phyloP scores from a whole-genome alignment of 2,113 vertebrate genomes.

The Rutilus rutilus region DNA sequence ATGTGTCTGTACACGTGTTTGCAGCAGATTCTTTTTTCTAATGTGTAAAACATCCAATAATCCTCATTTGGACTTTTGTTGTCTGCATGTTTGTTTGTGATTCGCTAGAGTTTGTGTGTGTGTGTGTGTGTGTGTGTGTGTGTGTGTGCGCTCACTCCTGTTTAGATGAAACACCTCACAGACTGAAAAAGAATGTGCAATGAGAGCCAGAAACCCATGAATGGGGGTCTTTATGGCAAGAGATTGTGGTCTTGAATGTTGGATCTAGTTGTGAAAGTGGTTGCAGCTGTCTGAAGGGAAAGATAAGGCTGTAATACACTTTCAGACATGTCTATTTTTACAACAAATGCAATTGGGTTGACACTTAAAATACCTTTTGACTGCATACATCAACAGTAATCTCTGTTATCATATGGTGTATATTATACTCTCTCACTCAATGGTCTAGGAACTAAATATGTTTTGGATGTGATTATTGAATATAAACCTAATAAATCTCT shows the following conservation, averaged over 20 bases:
- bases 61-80: neutral
- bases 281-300: constrained; percentile 41
- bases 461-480: neutral
- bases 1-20: neutral
- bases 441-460: neutral
- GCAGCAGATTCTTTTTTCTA: neutral
- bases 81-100: constrained; percentile 9
- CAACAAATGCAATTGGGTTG: neutral
- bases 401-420: neutral
- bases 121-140: neutral
- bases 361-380: constrained; percentile 23
- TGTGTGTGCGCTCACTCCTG: neutral
- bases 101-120: neutral
- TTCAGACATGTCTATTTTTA: constrained; percentile 10
- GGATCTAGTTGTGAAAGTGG: constrained; percentile 38
- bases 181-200: constrained; percentile 37
- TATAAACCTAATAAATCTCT: neutral
- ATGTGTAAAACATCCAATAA: constrained; percentile 10
- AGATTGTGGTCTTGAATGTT: constrained; percentile 36
- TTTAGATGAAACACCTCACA: constrained; percentile 50
- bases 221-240: constrained; percentile 51
- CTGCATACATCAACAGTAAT: neutral
- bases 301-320: constrained; percentile 40
- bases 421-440: neutral
- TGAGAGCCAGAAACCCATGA: constrained; percentile 39